Percentiles rank a stretch among this genome's conserved stretches.
Evolutionary conservation across 1,140 invertebrate genomes (phyloP).

Genomic region (Eueides isabella): DNA sequence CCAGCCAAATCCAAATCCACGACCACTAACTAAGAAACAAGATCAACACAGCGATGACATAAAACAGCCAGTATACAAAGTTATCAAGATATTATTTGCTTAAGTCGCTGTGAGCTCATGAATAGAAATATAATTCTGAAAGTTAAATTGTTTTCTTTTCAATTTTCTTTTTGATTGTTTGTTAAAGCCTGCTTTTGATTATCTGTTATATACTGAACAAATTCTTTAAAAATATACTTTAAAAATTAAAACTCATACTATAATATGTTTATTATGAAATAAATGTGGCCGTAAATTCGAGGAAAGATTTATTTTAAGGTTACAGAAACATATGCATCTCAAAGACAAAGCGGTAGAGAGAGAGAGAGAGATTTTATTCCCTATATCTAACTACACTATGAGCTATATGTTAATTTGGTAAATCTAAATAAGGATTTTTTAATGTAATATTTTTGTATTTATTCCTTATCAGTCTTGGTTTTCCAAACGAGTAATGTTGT

Average conservation of each 20-base stretch:
- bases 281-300: too few relatives aligned
- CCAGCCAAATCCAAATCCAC: background rate
- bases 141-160: conserved; percentile 36
- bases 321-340: too few relatives aligned
- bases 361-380: too few relatives aligned
- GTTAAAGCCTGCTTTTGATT: conserved; percentile 7
- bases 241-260: background rate
- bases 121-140: conserved; percentile 32
- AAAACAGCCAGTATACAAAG: background rate
- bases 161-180: conserved; percentile 25
- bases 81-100: conserved; percentile 5
- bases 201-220: background rate
- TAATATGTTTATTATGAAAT: too few relatives aligned
- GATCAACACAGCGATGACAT: background rate
- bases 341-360: too few relatives aligned
- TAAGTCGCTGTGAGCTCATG: conserved; percentile 31
- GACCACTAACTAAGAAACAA: background rate
- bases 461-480: too few relatives aligned
- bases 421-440: too few relatives aligned
- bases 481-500: too few relatives aligned
- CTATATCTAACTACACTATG: too few relatives aligned
- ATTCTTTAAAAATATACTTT: background rate
- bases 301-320: too few relatives aligned
- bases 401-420: too few relatives aligned
- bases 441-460: too few relatives aligned